These are phyloP conservation scores for Gobiocypris rarus DNA, from an alignment of 2,113 vertebrate species.

Conservation along the genomic window DNA sequence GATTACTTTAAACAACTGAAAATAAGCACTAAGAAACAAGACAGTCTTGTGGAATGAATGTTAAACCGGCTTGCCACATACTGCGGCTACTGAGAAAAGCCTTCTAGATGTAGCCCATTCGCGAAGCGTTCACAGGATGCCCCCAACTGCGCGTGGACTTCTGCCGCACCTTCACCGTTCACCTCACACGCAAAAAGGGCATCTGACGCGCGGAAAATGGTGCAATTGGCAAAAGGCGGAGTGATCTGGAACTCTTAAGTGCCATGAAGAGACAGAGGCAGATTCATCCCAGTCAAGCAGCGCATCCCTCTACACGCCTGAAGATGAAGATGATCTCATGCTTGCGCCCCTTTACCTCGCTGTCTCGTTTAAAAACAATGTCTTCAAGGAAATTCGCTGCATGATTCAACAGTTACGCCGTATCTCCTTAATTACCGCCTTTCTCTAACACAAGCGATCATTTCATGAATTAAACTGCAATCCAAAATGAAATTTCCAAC, in stretches of 20 bases:
- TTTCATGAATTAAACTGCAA: conserved; percentile 43
- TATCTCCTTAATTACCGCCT: neutral
- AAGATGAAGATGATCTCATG: conserved; percentile 58
- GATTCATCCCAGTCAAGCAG: conserved; percentile 27
- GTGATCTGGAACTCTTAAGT: conserved; percentile 54
- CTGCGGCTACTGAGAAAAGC: conserved; percentile 41
- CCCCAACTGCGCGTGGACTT: conserved; percentile 15
- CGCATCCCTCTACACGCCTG: conserved; percentile 19
- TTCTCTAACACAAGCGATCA: neutral
- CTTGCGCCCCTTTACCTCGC: conserved; percentile 50
- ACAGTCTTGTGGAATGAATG: neutral
- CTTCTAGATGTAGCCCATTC: conserved; percentile 48
- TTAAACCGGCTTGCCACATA: neutral
- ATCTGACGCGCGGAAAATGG: conserved; percentile 49
- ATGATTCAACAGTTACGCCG: neutral
- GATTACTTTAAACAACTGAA: neutral
- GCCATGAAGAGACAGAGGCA: conserved; percentile 33
- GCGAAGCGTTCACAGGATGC: conserved; percentile 24
- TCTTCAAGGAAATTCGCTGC: conserved; percentile 20
- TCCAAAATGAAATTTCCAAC: conserved; percentile 98
- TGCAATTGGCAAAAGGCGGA: conserved; percentile 55
- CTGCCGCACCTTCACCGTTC: conserved; percentile 41
- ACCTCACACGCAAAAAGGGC: conserved; percentile 12
- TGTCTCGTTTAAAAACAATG: conserved; percentile 60
- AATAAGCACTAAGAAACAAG: neutral